Conservation (phyloP, 2,113 vertebrate genomes). For the Gallinago jamesoni region DNA sequence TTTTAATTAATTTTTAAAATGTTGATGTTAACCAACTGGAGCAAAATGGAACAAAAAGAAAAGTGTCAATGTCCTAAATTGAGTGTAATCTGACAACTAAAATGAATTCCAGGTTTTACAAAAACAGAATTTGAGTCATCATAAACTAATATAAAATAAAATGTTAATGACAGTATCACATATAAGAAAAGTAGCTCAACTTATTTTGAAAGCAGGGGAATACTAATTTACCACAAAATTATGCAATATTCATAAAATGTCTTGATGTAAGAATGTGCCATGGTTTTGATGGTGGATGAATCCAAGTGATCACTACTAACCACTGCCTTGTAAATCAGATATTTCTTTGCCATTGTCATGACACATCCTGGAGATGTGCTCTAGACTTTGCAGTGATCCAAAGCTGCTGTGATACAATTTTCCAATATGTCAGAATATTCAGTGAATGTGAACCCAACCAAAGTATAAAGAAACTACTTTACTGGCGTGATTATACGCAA, state of each 20-base stretch:
- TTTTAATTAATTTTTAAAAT: not conserved
- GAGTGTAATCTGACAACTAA: not conserved
- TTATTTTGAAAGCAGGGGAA: not conserved
- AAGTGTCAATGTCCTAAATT: not conserved
- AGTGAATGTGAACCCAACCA: not conserved
- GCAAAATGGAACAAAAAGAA: not conserved
- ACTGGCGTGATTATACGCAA: not conserved
- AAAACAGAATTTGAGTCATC: not conserved
- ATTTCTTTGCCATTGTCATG: not conserved
- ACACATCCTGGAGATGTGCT: not conserved
- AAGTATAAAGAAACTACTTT: not conserved
- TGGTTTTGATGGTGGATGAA: not conserved
- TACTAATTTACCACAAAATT: not conserved
- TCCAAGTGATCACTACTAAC: not conserved
- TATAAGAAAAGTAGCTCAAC: not conserved
- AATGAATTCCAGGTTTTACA: not conserved
- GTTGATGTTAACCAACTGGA: not conserved
- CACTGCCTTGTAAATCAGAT: not conserved
- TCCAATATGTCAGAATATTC: not conserved
- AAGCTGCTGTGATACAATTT: not conserved
- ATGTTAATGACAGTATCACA: not conserved
- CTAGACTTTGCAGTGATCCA: not conserved
- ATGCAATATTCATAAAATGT: not conserved
- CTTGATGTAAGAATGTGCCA: not conserved
- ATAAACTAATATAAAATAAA: not conserved